Conservation (phyloP, 2,888 invertebrate genomes). For the Caenorhabditis becei region DNA sequence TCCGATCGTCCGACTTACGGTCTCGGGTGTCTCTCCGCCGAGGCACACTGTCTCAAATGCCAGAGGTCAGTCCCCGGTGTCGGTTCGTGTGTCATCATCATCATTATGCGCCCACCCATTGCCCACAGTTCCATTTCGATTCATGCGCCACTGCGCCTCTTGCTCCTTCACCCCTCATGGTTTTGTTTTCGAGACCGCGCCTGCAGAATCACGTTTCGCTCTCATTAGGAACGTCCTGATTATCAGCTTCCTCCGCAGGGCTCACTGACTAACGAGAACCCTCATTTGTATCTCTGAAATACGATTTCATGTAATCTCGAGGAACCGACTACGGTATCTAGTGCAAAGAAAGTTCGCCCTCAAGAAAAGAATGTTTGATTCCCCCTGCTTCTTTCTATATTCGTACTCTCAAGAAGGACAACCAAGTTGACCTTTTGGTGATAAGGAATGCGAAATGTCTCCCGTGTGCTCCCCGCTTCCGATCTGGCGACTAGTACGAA, state of each 20-base stretch:
- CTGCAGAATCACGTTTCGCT: constrained; percentile 9
- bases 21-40: constrained; percentile 15
- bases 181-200: not conserved
- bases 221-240: constrained; percentile 23
- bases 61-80: constrained; percentile 43
- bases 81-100: constrained; percentile 24
- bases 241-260: not conserved
- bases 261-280: constrained; percentile 7
- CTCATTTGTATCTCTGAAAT: constrained; percentile 1
- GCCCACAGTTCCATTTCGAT: constrained; percentile 3
- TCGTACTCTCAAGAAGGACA: not conserved
- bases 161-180: not conserved
- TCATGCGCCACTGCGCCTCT: not conserved
- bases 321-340: not conserved
- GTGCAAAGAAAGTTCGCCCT: not conserved
- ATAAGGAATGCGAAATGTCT: not conserved
- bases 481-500: not conserved
- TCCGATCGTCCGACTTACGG: constrained; percentile 21
- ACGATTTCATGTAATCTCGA: too few relatives aligned
- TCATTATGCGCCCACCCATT: constrained; percentile 2
- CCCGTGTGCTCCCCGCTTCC: not conserved
- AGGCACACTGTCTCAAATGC: constrained; percentile 16
- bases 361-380: not conserved
- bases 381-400: too few relatives aligned
- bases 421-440: not conserved